Percentiles rank a stretch among this genome's conserved stretches.
Conservation (phyloP, 2,113 vertebrate genomes). For the Poicephalus gulielmi region DNA sequence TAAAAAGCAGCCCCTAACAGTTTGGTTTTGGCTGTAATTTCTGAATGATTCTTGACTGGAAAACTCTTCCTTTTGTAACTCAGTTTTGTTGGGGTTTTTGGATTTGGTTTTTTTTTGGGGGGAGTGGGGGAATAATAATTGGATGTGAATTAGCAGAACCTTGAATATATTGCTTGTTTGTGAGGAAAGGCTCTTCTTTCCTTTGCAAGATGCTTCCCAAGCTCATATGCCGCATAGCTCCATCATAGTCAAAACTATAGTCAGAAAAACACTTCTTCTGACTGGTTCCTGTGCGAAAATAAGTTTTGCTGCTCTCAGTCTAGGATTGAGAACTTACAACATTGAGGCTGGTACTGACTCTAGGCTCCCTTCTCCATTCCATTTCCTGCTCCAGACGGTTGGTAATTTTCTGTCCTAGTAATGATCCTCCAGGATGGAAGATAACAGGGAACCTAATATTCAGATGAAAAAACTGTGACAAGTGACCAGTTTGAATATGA, state of each 20-base stretch:
- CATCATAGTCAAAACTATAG: neutral
- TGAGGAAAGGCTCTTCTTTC: neutral
- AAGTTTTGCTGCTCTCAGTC: neutral
- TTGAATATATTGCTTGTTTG: neutral
- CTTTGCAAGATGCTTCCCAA: neutral
- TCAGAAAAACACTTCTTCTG: neutral
- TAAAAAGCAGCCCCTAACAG: neutral
- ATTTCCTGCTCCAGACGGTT: neutral
- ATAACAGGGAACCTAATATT: neutral
- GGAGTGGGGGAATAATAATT: neutral
- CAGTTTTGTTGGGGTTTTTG: neutral
- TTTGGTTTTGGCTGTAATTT: neutral
- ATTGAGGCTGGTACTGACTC: neutral
- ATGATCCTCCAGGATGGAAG: neutral
- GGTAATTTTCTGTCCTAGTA: neutral
- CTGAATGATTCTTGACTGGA: neutral
- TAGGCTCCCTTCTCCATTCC: neutral
- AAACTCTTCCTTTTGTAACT: constrained; percentile 11
- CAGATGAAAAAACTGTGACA: neutral
- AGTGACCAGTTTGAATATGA: neutral
- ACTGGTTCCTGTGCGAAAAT: neutral
- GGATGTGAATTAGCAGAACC: neutral
- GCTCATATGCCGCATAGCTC: neutral
- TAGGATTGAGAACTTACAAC: neutral
- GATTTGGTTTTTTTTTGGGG: neutral